phyloP scores from a whole-genome alignment of 2,113 vertebrate species.

The Amphiprion ocellaris region DNA sequence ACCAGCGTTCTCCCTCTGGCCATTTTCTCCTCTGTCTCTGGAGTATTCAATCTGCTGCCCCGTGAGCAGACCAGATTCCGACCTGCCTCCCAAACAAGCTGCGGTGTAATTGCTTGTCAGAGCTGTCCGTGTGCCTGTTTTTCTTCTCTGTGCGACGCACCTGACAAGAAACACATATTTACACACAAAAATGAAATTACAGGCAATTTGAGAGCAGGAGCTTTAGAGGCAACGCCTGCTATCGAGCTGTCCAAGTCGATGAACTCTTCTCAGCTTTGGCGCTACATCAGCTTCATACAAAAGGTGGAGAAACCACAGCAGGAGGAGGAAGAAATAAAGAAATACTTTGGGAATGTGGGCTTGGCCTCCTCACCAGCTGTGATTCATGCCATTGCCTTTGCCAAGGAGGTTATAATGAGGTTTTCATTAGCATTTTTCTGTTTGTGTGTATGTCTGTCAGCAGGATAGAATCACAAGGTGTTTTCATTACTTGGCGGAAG shows the following conservation, averaged over 20 bases:
- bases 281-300: conserved; percentile 39
- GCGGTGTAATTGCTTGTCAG: conserved; percentile 82
- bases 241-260: conserved; percentile 61
- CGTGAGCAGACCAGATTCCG: conserved; percentile 40
- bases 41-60: conserved; percentile 43
- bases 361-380: conserved; percentile 4
- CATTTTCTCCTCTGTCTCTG: conserved; percentile 25
- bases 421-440: too few relatives aligned
- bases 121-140: conserved; percentile 69
- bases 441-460: too few relatives aligned
- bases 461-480: too few relatives aligned
- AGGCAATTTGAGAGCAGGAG: conserved; percentile 59
- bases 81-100: conserved; percentile 62
- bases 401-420: too few relatives aligned
- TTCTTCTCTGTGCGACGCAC: conserved; percentile 51
- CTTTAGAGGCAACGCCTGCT: conserved; percentile 35
- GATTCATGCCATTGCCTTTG: neutral
- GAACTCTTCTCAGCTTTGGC: conserved; percentile 45
- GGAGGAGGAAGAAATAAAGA: too few relatives aligned
- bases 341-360: neutral
- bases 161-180: conserved; percentile 83
- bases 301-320: conserved; percentile 4
- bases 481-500: too few relatives aligned
- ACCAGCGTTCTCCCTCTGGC: conserved; percentile 31
- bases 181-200: conserved; percentile 80